Evolutionary conservation across 1,140 invertebrate genomes (phyloP).

Genomic region (Rhagoletis pomonella): DNA sequence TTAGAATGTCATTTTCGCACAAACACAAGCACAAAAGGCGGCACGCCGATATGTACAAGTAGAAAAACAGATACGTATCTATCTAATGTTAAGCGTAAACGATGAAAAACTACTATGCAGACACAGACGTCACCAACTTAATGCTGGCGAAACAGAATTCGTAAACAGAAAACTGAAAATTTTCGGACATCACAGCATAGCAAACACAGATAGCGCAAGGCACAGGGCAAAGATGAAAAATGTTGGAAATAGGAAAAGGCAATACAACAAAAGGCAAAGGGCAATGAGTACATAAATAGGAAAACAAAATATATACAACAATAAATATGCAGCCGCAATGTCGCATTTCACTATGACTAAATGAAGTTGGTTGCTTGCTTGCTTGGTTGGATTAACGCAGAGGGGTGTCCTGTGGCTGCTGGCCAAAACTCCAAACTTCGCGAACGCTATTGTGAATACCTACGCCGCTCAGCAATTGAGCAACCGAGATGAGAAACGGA

Average conservation of each 20-base stretch:
- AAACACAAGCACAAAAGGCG: neutral
- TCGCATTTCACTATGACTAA: neutral
- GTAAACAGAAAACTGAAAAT: constrained; percentile 33
- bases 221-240: constrained; percentile 35
- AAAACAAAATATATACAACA: constrained; percentile 44
- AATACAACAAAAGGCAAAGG: constrained; percentile 25
- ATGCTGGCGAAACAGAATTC: constrained; percentile 9
- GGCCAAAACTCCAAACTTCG: constrained; percentile 14
- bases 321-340: neutral
- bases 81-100: neutral
- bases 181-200: constrained; percentile 41
- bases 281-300: constrained; percentile 26
- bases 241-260: constrained; percentile 2
- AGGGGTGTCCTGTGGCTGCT: constrained; percentile 16
- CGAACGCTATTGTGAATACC: constrained; percentile 39
- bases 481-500: neutral
- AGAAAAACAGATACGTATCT: neutral
- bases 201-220: neutral
- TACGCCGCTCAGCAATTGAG: neutral
- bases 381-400: too few relatives aligned
- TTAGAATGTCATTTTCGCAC: constrained; percentile 45
- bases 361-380: neutral
- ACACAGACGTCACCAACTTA: neutral
- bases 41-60: neutral
- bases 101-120: constrained; percentile 40